These are phyloP conservation scores for Epinotia brunnichana DNA, from an alignment of 2,888 invertebrate species.

Conservation along the genomic window DNA sequence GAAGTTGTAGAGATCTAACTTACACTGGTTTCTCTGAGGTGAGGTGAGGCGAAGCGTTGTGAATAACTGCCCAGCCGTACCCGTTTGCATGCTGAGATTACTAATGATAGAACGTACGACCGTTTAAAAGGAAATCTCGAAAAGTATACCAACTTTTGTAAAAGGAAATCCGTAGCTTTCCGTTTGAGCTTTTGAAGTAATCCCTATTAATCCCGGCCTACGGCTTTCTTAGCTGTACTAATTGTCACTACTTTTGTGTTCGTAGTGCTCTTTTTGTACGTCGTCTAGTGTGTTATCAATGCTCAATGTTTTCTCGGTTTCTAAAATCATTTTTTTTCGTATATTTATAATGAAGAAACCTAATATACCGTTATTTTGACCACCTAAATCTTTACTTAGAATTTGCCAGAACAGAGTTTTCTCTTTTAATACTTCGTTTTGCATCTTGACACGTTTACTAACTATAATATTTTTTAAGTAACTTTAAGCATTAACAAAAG, in stretches of 20 bases:
- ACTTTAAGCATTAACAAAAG: too few species aligned
- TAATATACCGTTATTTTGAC: background rate
- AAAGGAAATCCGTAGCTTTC: slow-evolving; percentile 42
- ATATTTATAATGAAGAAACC: too few species aligned
- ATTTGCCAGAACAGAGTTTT: too few species aligned
- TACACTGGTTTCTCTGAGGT: background rate
- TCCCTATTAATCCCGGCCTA: slow-evolving; percentile 33
- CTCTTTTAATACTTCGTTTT: too few species aligned
- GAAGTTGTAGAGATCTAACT: background rate
- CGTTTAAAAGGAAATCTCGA: slow-evolving; percentile 40
- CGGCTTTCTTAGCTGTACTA: slow-evolving; percentile 28
- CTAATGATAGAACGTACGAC: slow-evolving; percentile 42
- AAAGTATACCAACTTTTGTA: slow-evolving; percentile 39
- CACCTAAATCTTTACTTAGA: background rate
- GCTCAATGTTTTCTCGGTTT: background rate
- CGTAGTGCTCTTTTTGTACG: slow-evolving; percentile 5
- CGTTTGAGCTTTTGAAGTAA: slow-evolving; percentile 34
- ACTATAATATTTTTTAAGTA: too few species aligned
- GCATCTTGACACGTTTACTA: too few species aligned
- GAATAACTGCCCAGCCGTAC: slow-evolving; percentile 6
- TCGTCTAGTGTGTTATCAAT: background rate
- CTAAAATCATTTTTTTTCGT: too few species aligned
- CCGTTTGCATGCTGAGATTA: slow-evolving; percentile 41
- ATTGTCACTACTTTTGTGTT: slow-evolving; percentile 33
- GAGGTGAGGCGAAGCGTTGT: background rate